These are phyloP conservation scores for Todiramphus saurophagus DNA, from an alignment of 2,113 vertebrate species.

Conservation along the genomic window DNA sequence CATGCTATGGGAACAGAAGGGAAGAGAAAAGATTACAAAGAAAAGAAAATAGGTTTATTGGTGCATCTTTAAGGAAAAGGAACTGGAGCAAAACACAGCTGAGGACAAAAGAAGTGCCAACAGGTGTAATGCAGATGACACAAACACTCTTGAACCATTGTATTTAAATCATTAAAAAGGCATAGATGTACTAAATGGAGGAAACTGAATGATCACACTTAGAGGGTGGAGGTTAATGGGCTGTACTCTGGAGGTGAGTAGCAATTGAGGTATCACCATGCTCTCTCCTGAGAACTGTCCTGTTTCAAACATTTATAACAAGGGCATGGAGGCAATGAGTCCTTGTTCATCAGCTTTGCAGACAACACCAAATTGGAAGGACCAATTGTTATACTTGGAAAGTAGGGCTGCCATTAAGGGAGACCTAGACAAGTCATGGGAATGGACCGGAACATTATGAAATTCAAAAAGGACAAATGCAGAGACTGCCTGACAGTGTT, in stretches of 20 bases:
- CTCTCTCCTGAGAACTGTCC: background rate
- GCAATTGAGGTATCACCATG: background rate
- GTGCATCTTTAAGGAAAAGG: background rate
- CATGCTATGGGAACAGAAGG: background rate
- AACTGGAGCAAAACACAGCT: background rate
- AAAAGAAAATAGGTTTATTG: background rate
- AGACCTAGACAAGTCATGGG: background rate
- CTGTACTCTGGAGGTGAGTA: background rate
- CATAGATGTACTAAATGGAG: background rate
- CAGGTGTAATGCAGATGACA: background rate
- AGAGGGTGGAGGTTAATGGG: background rate
- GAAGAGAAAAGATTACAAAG: background rate
- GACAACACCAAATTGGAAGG: background rate
- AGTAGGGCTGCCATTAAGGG: background rate
- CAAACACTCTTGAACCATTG: background rate
- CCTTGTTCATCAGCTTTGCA: background rate
- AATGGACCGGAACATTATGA: background rate
- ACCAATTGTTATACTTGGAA: background rate
- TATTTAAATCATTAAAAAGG: background rate
- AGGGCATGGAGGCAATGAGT: background rate
- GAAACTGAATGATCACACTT: background rate
- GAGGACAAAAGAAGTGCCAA: background rate
- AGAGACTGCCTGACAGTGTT: background rate
- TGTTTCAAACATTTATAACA: background rate
- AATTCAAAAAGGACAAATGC: background rate